Evolutionary conservation across 2,888 invertebrate species (phyloP), one percentile per base, ranked within the genome.

Genomic region (Pedicia rivosa): DNA sequence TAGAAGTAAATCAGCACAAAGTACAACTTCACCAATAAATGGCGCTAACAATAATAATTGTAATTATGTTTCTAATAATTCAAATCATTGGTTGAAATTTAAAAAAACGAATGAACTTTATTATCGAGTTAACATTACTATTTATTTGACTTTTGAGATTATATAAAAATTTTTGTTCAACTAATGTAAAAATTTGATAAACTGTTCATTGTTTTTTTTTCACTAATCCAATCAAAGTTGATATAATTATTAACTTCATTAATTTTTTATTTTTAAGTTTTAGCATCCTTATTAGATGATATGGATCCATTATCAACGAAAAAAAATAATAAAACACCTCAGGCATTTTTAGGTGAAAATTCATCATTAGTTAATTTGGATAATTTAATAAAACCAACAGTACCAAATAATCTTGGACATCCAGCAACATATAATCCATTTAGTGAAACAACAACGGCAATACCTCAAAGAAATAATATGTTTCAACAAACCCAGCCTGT

Each of bases 361-460:
- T 91, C 91, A 9, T 75, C 82, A 48, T 74, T 98, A 49, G 97
- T 98, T 44, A 97, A 98, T 71, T 72, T 98, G 61, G 97, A 98
- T 67, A 90, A 95, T 59, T 73, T 98, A 55, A 86, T 98, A 49
- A 77, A 71, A 49, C 67, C 73, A 42, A 59, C 56, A 36, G 50
- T 53, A 42, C 50, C 57, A 14, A 52, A 50, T 32, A 55, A 52
- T 44, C 38, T 52, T 41, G 51, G 46, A 37, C 34, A 36, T 28
- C 45, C 51, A 40, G 48, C 45, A 34, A 57, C 62, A 43, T 62
- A 60, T 42, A 61, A 61, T 58, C 61, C 61, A 41, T 62, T 61
- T 44, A 60, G 59, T 49, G 62, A 60, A 46, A 52, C 50, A 24
- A 30, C 42, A 16, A 31, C 30, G 24, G 38, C 48, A 19, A 43